Percentiles rank a stretch among this genome's conserved stretches.
These are phyloP conservation scores for Asbolus verrucosus DNA, from an alignment of 1,140 invertebrate genomes.

Conservation along the genomic window DNA sequence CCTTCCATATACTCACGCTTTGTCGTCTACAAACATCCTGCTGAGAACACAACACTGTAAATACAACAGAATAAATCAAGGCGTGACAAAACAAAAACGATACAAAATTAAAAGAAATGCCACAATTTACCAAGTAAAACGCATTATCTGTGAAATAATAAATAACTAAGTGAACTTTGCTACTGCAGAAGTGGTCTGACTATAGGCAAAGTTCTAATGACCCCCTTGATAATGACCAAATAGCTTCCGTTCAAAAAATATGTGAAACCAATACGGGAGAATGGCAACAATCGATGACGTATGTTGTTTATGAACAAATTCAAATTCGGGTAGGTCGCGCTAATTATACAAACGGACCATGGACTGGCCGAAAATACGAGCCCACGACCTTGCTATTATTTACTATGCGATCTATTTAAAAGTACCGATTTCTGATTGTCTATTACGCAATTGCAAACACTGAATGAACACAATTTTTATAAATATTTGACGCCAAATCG, in stretches of 20 bases:
- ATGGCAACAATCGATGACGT: neutral
- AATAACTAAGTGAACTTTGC: too few relatives aligned
- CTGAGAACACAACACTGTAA: constrained; percentile 35
- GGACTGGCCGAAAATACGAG: neutral
- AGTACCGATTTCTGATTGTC: too few relatives aligned
- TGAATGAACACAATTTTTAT: too few relatives aligned
- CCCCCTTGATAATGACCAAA: too few relatives aligned
- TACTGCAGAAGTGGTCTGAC: too few relatives aligned
- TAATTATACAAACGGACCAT: constrained; percentile 4
- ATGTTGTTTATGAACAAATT: too few relatives aligned
- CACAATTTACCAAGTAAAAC: neutral
- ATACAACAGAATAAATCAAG: constrained; percentile 27
- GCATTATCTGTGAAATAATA: too few relatives aligned
- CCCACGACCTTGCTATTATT: constrained; percentile 9
- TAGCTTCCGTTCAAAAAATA: too few relatives aligned
- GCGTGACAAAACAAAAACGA: neutral
- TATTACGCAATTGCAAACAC: too few relatives aligned
- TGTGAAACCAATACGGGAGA: too few relatives aligned
- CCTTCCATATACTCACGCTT: constrained; percentile 46
- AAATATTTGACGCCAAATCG: too few relatives aligned
- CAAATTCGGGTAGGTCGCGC: constrained; percentile 26
- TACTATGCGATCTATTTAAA: constrained; percentile 7
- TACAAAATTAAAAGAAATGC: neutral
- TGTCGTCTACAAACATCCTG: constrained; percentile 45
- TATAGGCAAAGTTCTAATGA: too few relatives aligned